Percentiles rank a stretch among this genome's conserved stretches.
These are phyloP conservation scores for Paradoxurus hermaphroditus DNA, from an alignment of 2,113 vertebrate species.

Conservation along the genomic window DNA sequence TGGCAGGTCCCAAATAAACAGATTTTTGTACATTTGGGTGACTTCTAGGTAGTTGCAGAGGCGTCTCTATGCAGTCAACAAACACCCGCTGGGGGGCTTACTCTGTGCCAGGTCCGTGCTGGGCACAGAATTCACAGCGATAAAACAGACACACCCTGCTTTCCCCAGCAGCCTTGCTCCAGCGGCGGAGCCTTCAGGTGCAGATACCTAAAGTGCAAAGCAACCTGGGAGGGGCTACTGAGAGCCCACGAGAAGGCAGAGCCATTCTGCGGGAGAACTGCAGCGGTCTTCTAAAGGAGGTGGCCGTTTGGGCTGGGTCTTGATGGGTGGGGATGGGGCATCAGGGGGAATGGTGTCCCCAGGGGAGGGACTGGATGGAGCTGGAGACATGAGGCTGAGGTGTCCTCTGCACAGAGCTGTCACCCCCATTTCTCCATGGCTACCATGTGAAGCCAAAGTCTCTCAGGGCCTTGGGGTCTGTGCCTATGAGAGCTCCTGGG, in stretches of 20 bases:
- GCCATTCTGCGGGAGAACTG: background rate
- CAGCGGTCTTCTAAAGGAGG: background rate
- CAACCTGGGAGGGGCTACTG: background rate
- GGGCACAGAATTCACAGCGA: background rate
- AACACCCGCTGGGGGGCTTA: background rate
- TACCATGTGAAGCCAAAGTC: background rate
- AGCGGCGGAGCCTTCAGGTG: accelerated
- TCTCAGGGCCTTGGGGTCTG: background rate
- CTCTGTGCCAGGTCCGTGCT: background rate
- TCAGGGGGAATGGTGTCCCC: background rate
- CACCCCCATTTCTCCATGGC: background rate
- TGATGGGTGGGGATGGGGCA: background rate
- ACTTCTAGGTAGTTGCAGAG: background rate
- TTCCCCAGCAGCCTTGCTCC: background rate
- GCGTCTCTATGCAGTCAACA: background rate
- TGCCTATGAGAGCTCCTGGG: background rate
- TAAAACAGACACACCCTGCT: background rate
- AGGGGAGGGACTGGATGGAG: background rate
- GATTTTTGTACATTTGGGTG: background rate
- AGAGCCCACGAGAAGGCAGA: background rate
- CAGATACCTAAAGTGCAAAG: background rate
- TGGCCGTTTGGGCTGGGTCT: background rate
- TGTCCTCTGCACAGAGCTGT: background rate
- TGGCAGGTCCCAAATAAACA: background rate
- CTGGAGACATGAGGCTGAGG: background rate